Evolutionary conservation across 2,797 vertebrate species (phyloP), one percentile per base, ranked within the genome.

Genomic region (Monodelphis domestica): DNA sequence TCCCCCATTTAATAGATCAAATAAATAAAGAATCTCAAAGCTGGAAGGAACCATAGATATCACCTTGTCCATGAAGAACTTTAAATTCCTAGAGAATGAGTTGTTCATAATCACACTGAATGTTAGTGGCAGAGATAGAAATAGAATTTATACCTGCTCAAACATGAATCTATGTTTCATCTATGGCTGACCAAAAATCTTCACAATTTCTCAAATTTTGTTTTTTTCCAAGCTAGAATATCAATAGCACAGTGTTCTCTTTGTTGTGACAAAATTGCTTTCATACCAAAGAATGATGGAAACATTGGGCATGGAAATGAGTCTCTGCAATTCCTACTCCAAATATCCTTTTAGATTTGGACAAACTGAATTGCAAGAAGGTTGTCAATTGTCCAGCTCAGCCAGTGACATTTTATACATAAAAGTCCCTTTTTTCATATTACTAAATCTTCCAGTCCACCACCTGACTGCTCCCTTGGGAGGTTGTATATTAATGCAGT

Each of bases 71-170:
- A 89, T 26, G 14, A 90, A 9, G 10, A 84, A 91, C 93, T 57
- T 57, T 63, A 95, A 92, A 92, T 12, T 28, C 54, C 33, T 56
- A 91, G 33, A 93, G 91, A 9, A 33, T 70, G 56, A 30, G 54
- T 57, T 51, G 2, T 38, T 59, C 38, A 93, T 93, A n/a, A 33
- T 90, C 95, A 70, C 54, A 88, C 12, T 53, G 89, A n/a, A 90
- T 45, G 11, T 50, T 55, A 87, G 17, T 57, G 10, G 91, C 45
- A 89, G 70, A 90, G 29, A 54, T 55, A 7, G 33, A 92, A 88
- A 89, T 50, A 63, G 90, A 95, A 70, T 1, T 21, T n/a, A 54
- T 59, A 28, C 53, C 33, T 78, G 55, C 2, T 52, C 24, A 90
- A 78, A 45, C 24, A 78, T 24, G n/a, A 78, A 78, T 78, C 17